Evolutionary conservation across 2,888 invertebrate genomes (phyloP), one percentile per base, ranked within the genome.

Genomic region (Epistrophe grossulariae): DNA sequence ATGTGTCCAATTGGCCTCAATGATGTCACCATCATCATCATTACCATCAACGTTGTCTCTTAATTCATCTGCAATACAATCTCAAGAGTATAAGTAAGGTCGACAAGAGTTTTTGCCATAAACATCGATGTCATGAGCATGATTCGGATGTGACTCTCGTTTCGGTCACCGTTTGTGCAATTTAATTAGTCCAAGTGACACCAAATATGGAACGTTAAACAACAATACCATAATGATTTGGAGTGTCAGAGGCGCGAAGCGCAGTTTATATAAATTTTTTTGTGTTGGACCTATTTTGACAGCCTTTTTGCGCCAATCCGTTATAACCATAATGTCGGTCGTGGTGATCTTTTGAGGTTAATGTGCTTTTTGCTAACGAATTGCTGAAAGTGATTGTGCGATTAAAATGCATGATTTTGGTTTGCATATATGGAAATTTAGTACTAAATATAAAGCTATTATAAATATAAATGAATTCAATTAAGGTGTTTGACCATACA

Each of bases 1-100:
- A n/a, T n/a, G n/a, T 57, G 31, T 66, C 77, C 76, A 80, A 72
- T 77, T 84, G 84, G 81, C 84, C 80, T 43, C 80, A 77, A 84
- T 84, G 84, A 84, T 81, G 72, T 84, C 84, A 84, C 60, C 84
- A 45, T 66, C 57, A 57, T 66, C 57, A 66, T 64, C 79, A 84
- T 79, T 57, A 64, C 55, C 70, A 74, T 79, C 62, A 52, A 24
- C 45, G 77, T 77, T 77, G 84, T 80, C 84, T 77, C 84, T 76
- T 76, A 72, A 84, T 84, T 81, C 84, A 84, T 84, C 84, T 80
- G 80, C 84, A 84, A 79, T 57, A 50, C 64, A 50, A 57, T 59
- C 72, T 55, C 38, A 17, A 15, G 62, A 68, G 55, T 52, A n/a
- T n/a, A 24, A 24, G 35, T 11, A n/a, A 62, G 59, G n/a, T 72